Percentiles rank a stretch among this genome's conserved stretches.
Conservation (phyloP, 1,140 invertebrate genomes). For the Homarus americanus region DNA sequence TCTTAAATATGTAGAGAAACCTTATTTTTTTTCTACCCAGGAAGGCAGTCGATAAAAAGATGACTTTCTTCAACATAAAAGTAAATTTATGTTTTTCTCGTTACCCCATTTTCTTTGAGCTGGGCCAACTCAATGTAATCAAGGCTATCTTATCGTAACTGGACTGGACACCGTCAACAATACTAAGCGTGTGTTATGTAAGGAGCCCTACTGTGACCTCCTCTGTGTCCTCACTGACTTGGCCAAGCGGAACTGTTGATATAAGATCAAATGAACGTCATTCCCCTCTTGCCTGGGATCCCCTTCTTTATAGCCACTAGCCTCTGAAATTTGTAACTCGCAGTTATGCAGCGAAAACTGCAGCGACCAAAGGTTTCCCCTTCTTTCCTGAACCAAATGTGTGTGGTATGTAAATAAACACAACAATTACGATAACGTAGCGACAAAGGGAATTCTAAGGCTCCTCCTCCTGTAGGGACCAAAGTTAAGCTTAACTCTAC, state of each 20-base stretch:
- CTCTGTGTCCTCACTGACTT: neutral
- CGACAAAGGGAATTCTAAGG: neutral
- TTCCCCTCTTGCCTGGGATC: neutral
- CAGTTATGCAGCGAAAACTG: neutral
- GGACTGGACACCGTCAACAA: constrained; percentile 13
- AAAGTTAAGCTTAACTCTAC: neutral
- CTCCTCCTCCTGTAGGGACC: neutral
- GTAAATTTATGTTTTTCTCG: neutral
- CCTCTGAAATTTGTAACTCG: neutral
- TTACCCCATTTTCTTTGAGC: neutral
- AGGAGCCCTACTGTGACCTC: neutral
- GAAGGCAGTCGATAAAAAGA: neutral
- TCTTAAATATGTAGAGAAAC: too few relatives aligned
- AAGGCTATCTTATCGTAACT: neutral
- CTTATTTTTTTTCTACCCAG: too few relatives aligned
- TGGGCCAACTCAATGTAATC: neutral
- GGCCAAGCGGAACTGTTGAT: neutral
- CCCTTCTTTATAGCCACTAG: neutral
- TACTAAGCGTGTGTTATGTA: neutral
- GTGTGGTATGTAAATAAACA: constrained; percentile 2
- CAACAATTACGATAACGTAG: neutral
- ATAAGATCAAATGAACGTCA: neutral
- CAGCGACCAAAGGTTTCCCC: neutral
- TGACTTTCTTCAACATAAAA: neutral
- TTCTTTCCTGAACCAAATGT: neutral